These are phyloP conservation scores for Drosophila ananassae DNA, from an alignment of 1,140 invertebrate species.

Conservation along the genomic window DNA sequence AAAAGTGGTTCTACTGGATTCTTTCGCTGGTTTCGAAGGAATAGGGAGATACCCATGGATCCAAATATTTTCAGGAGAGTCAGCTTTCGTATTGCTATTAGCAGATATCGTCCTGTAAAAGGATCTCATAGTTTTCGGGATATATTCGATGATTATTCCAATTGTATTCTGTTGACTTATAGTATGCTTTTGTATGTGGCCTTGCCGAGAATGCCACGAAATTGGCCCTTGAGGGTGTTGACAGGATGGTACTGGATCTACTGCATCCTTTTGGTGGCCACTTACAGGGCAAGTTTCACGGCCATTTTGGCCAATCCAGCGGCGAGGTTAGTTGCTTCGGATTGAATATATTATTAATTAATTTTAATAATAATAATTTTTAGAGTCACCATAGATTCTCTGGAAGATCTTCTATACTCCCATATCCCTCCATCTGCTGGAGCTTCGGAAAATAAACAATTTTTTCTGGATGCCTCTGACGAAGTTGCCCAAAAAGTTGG, in stretches of 20 bases:
- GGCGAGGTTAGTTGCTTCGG: slow-evolving; percentile 85
- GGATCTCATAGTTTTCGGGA: slow-evolving; percentile 58
- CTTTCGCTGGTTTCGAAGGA: slow-evolving; percentile 42
- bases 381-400: slow-evolving; percentile 90
- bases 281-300: slow-evolving; percentile 92
- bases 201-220: slow-evolving; percentile 89
- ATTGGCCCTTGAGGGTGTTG: slow-evolving; percentile 90
- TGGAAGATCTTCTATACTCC: slow-evolving; percentile 88
- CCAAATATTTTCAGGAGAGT: slow-evolving; percentile 28
- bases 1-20: slow-evolving; percentile 17
- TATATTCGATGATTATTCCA: slow-evolving; percentile 88
- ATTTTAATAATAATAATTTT: neutral
- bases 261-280: slow-evolving; percentile 90
- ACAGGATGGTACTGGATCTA: slow-evolving; percentile 95
- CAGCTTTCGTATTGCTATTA: slow-evolving; percentile 59
- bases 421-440: slow-evolving; percentile 88
- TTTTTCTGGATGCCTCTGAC: slow-evolving; percentile 89
- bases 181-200: slow-evolving; percentile 92
- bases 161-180: slow-evolving; percentile 91
- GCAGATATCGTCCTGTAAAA: slow-evolving; percentile 22
- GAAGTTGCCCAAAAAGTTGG: slow-evolving; percentile 87
- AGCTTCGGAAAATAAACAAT: slow-evolving; percentile 88
- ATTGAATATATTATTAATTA: too few species aligned
- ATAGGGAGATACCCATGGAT: neutral
- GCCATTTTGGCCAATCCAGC: slow-evolving; percentile 91